Conservation (phyloP, 2,888 invertebrate genomes). For the Drosophila incognita region DNA sequence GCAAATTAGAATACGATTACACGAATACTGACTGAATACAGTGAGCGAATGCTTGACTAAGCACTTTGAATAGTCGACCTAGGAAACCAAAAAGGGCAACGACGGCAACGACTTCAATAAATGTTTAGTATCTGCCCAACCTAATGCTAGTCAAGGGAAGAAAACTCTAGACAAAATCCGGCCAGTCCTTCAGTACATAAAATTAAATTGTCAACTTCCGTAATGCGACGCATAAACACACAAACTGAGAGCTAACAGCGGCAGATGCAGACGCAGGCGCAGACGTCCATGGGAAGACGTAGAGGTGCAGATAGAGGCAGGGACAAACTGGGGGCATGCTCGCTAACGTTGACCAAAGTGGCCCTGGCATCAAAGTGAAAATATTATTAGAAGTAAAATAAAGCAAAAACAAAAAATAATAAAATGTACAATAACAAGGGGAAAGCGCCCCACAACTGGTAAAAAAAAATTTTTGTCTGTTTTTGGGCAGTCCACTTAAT, state of each 20-base stretch:
- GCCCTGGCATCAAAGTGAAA: constrained; percentile 75
- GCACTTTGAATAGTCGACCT: constrained; percentile 75
- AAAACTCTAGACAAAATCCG: constrained; percentile 13
- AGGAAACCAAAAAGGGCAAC: constrained; percentile 42
- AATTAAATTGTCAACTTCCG: constrained; percentile 81
- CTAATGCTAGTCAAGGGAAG: constrained; percentile 3
- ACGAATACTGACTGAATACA: constrained; percentile 24
- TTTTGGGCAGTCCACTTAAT: constrained; percentile 76
- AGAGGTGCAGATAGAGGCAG: constrained; percentile 1
- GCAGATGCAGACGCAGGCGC: constrained; percentile 25
- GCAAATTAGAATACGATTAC: constrained; percentile 72
- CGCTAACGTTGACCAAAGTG: constrained; percentile 61
- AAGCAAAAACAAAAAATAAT: constrained; percentile 49
- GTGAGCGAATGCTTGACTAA: constrained; percentile 61
- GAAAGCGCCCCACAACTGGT: constrained; percentile 34
- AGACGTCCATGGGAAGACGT: constrained; percentile 24
- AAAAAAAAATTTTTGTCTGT: constrained; percentile 15
- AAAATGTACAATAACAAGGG: constrained; percentile 25
- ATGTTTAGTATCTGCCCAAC: constrained; percentile 71
- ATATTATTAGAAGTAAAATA: constrained; percentile 78
- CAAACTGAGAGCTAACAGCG: constrained; percentile 3
- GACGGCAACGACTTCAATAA: constrained; percentile 64
- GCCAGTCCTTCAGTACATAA: constrained; percentile 65
- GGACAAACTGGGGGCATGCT: constrained; percentile 6
- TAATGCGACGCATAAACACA: constrained; percentile 55